Conservation (phyloP, 2,888 invertebrate species). For the Cheilosia vulpina region DNA sequence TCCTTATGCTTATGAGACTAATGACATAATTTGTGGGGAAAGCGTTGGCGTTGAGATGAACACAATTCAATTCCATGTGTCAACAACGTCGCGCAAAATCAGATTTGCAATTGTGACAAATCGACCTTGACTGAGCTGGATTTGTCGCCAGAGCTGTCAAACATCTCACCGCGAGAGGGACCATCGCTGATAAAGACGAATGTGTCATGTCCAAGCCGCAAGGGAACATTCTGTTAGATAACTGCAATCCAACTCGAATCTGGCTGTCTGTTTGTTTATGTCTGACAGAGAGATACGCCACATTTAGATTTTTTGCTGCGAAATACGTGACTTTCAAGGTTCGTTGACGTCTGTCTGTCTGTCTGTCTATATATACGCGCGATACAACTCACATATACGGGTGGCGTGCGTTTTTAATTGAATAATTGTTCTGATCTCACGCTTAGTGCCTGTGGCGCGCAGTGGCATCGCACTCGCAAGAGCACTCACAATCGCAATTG, state of each 20-base stretch:
- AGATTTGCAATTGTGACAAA: conserved; percentile 52
- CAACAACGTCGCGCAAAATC: conserved; percentile 21
- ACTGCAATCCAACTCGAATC: conserved; percentile 30
- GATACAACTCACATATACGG: neutral
- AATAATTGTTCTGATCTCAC: conserved; percentile 58
- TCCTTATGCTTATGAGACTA: conserved; percentile 20
- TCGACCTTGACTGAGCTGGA: conserved; percentile 61
- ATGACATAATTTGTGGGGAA: conserved; percentile 57
- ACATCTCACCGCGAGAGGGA: conserved; percentile 20
- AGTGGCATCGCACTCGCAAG: conserved; percentile 17
- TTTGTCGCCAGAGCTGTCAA: conserved; percentile 52
- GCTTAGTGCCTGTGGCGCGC: conserved; percentile 2
- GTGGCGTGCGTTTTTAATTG: conserved; percentile 65
- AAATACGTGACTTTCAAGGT: conserved; percentile 71
- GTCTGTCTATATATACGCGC: too few species aligned
- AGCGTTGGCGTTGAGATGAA: conserved; percentile 41
- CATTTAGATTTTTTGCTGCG: conserved; percentile 51
- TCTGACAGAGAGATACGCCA: conserved; percentile 32
- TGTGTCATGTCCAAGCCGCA: too few species aligned
- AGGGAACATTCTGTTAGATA: too few species aligned
- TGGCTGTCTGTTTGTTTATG: conserved; percentile 38
- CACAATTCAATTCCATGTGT: neutral
- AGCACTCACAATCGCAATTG: conserved; percentile 39
- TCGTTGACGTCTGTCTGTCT: conserved; percentile 61
- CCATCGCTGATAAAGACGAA: conserved; percentile 20